Evolutionary conservation across 2,888 invertebrate genomes (phyloP), one percentile per base, ranked within the genome.

Genomic region (Apodemia mormo): DNA sequence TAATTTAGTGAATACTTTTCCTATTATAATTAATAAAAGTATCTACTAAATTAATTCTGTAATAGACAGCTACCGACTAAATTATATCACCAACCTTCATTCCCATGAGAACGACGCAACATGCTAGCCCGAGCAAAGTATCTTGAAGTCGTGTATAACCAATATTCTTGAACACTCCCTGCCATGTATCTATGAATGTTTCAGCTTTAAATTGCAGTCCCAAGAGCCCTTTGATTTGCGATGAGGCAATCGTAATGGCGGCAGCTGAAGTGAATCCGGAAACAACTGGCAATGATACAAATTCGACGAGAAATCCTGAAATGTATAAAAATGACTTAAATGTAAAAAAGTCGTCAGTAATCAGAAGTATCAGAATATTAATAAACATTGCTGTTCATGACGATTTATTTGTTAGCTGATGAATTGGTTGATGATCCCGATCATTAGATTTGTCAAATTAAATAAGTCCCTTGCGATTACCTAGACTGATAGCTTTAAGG

Each of bases 221-320:
- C 1, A 96, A 83, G 12, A 96, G 84, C 30, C 94, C 95, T 78
- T 96, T 96, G n/a, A 96, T 90, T 84, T 97, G 97, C 0, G 96
- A 95, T 7, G 95, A 95, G 0, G 96, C 96, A 75, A 96, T 96
- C 14, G 96, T 96, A 4, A 96, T 80, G 8, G 96, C 96, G 0
- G 96, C 96, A 0, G 96, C 96, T 1, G 96, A 96, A 3, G 96
- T 96, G 82, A 97, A 96, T 0, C 96, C 96, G 1, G 95, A 95
- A 2, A 96, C 96, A 0, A 96, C 96, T 0, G 96, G 96, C 1
- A 95, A 86, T 0, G 96, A 96, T 6, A 96, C 96, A 77, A 96
- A 96, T 73, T 96, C 95, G 22, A 96, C 95, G 10, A 96, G 88
- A 80, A 96, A 96, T 68, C 96, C 96, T 96, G 86, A 1, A 85